phyloP scores from a whole-genome alignment of 2,797 vertebrate species.

The Rhadinocentrus ornatus region DNA sequence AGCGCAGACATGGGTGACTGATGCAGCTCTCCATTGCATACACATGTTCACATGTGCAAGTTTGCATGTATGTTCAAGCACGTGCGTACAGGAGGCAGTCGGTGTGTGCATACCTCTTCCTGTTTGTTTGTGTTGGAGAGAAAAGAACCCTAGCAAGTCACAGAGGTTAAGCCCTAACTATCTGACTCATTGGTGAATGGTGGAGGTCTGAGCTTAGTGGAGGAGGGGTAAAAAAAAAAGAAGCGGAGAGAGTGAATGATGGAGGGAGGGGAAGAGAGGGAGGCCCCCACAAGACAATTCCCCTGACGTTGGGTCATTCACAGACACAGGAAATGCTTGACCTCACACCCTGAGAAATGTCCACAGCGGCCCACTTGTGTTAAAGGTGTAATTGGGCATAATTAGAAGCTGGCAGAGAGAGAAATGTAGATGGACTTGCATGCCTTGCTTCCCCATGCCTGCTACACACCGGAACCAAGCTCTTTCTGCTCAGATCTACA shows the following conservation, averaged over 20 bases:
- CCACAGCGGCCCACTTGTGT: constrained; percentile 80
- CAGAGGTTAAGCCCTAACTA: constrained; percentile 72
- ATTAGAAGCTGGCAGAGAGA: constrained; percentile 79
- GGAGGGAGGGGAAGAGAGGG: constrained; percentile 55
- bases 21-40: neutral
- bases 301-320: constrained; percentile 76
- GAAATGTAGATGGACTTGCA: constrained; percentile 63
- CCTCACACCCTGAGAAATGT: constrained; percentile 82
- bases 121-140: constrained; percentile 69
- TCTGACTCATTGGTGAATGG: constrained; percentile 66
- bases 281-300: constrained; percentile 75
- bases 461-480: constrained; percentile 67
- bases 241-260: constrained; percentile 67
- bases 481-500: constrained; percentile 63
- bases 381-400: constrained; percentile 84
- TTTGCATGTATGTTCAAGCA: constrained; percentile 1
- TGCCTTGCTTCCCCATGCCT: constrained; percentile 59
- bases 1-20: neutral
- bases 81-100: constrained; percentile 14
- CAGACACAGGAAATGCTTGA: constrained; percentile 85
- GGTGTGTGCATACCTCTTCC: constrained; percentile 44
- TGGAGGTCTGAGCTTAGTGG: constrained; percentile 66
- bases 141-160: constrained; percentile 46
- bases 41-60: constrained; percentile 2
- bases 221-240: constrained; percentile 62